Evolutionary conservation across 2,888 invertebrate species (phyloP).

Genomic region (Conops quadrifasciatus): DNA sequence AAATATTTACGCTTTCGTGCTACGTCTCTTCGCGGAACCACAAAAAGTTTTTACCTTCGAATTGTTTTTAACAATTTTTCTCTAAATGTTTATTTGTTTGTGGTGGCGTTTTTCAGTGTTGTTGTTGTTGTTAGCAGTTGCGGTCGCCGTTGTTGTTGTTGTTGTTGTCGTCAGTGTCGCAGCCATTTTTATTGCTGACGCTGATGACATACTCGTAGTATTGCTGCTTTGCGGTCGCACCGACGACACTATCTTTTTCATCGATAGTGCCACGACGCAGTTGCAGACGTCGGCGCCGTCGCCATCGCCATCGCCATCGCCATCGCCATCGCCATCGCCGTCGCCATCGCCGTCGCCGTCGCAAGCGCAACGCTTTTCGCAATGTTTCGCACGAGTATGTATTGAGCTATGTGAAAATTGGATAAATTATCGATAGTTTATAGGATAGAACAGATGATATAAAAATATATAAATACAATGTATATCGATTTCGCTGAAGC

Average conservation of each 20-base stretch:
- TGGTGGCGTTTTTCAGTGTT: background rate
- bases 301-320: background rate
- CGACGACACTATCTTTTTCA: too few relatives aligned
- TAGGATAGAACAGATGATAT: too few relatives aligned
- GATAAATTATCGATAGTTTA: too few relatives aligned
- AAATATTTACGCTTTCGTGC: slow-evolving; percentile 27
- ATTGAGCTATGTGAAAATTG: too few relatives aligned
- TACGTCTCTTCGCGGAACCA: slow-evolving; percentile 11
- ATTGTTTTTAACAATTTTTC: slow-evolving; percentile 29
- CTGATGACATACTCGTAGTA: too few relatives aligned
- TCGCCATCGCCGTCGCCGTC: slow-evolving; percentile 6
- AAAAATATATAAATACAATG: too few relatives aligned
- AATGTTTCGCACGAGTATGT: background rate
- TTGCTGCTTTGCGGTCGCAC: too few relatives aligned
- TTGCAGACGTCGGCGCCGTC: background rate
- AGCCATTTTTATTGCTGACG: background rate
- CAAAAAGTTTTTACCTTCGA: slow-evolving; percentile 33
- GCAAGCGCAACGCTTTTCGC: slow-evolving; percentile 1
- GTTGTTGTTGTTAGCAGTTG: slow-evolving; percentile 7
- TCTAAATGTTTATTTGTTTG: slow-evolving; percentile 31
- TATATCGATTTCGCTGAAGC: too few relatives aligned
- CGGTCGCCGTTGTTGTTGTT: slow-evolving; percentile 10
- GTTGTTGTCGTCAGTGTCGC: background rate
- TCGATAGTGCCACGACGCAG: too few relatives aligned
- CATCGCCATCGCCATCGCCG: background rate